Conservation (phyloP, 2,888 invertebrate genomes). For the Andrena haemorrhoa region DNA sequence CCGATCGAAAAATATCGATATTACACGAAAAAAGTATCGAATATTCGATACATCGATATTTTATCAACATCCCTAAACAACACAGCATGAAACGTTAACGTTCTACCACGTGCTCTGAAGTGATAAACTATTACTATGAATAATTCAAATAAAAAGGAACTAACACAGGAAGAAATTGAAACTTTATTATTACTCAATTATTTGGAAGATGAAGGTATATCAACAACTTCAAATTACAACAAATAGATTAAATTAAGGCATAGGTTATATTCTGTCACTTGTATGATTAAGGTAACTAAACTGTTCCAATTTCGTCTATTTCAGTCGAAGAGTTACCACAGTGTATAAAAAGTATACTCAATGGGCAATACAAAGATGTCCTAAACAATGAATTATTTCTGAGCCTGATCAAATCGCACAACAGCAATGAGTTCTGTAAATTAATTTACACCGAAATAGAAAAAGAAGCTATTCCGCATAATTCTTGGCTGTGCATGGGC, state of each 20-base stretch:
- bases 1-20: no score
- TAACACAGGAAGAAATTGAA: constrained; percentile 38
- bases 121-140: constrained; percentile 29
- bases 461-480: constrained; percentile 60
- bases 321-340: constrained; percentile 41
- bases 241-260: background rate
- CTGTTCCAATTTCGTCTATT: constrained; percentile 29
- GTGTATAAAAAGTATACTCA: constrained; percentile 41
- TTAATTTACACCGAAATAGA: constrained; percentile 61
- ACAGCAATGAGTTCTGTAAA: constrained; percentile 52
- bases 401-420: background rate
- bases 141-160: constrained; percentile 1
- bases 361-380: constrained; percentile 52
- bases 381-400: constrained; percentile 39
- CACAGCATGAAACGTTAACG: background rate
- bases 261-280: constrained; percentile 41
- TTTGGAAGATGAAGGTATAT: constrained; percentile 34
- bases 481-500: constrained; percentile 87
- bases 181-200: constrained; percentile 44
- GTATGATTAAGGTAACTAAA: background rate
- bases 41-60: no score
- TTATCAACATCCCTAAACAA: background rate
- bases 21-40: no score
- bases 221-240: background rate
- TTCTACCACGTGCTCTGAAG: constrained; percentile 31